phyloP scores from a whole-genome alignment of 2,113 vertebrate species.

The Crotalus horridus region DNA sequence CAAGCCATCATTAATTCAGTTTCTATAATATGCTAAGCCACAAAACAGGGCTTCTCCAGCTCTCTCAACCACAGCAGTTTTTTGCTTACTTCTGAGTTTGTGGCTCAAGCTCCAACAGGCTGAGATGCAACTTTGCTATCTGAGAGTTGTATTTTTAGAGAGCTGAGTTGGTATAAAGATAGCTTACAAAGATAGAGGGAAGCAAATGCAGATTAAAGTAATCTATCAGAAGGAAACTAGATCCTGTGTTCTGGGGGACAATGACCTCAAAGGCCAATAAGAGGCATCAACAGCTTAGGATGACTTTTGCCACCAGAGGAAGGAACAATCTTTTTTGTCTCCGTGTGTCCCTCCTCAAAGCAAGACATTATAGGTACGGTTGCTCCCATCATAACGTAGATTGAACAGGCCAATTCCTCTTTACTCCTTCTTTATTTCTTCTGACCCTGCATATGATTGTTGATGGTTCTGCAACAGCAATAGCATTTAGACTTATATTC shows the following conservation, averaged over 20 bases:
- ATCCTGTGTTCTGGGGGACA: not conserved
- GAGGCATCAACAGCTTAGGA: not conserved
- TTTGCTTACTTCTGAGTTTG: not conserved
- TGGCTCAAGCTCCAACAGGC: not conserved
- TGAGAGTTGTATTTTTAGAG: not conserved
- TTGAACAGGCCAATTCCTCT: not conserved
- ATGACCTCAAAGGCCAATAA: not conserved
- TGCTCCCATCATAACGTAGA: not conserved
- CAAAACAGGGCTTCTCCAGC: not conserved
- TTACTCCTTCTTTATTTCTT: not conserved
- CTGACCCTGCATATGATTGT: not conserved
- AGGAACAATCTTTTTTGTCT: not conserved
- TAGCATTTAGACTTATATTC: no score
- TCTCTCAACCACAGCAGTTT: not conserved
- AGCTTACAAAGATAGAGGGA: not conserved
- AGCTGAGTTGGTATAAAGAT: not conserved
- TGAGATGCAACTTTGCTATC: not conserved
- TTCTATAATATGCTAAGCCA: not conserved
- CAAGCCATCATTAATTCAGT: not conserved
- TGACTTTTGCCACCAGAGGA: not conserved
- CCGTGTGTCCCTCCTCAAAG: not conserved
- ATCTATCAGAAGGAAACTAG: not conserved
- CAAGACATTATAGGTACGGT: not conserved
- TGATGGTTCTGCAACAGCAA: not conserved
- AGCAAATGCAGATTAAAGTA: not conserved